phyloP scores from a whole-genome alignment of 1,140 invertebrate species.

The Asobara japonica region DNA sequence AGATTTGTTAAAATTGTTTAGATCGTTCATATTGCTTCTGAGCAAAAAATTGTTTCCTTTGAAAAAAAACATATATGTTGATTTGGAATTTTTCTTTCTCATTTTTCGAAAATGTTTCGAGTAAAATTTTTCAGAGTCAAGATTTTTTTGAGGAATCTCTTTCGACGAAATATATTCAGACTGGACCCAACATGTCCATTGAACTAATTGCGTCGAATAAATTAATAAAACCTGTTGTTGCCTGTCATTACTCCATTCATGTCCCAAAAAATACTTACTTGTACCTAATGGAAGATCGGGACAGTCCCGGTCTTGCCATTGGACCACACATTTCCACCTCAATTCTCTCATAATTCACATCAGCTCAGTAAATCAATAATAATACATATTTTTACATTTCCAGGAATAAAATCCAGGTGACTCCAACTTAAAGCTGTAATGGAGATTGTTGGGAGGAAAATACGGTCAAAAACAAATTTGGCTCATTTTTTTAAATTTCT shows the following conservation, averaged over 20 bases:
- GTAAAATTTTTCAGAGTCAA: too few species aligned
- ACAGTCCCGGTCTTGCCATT: not conserved
- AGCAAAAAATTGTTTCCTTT: too few species aligned
- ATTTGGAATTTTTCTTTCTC: too few species aligned
- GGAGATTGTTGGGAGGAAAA: too few species aligned
- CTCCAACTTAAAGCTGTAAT: not conserved
- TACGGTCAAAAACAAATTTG: too few species aligned
- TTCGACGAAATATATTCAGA: too few species aligned
- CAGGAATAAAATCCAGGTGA: not conserved
- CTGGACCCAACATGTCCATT: not conserved
- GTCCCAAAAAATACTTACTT: not conserved
- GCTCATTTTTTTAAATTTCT: too few species aligned
- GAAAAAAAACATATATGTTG: too few species aligned
- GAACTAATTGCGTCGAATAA: not conserved
- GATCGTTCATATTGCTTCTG: too few species aligned
- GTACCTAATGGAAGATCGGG: not conserved
- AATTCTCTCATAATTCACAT: not conserved
- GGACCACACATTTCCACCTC: not conserved
- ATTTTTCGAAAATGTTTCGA: too few species aligned
- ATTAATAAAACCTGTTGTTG: not conserved
- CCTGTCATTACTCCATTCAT: not conserved
- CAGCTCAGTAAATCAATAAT: not conserved
- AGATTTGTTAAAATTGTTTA: too few species aligned
- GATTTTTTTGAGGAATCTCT: too few species aligned
- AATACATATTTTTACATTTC: constrained; percentile 2